phyloP scores from a whole-genome alignment of 2,113 vertebrate species.

The Anthoscopus minutus region DNA sequence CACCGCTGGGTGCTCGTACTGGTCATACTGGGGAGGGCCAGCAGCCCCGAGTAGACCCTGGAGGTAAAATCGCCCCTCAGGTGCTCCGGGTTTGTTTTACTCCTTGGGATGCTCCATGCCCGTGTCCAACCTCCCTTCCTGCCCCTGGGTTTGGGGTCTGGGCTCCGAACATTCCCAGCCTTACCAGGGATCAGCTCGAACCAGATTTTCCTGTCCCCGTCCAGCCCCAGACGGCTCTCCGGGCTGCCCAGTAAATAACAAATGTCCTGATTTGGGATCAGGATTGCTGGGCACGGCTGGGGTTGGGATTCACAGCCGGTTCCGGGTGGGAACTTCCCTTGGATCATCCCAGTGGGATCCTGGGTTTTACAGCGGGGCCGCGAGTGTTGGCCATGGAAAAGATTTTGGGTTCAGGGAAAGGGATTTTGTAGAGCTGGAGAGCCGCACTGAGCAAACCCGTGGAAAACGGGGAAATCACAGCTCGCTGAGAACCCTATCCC shows the following conservation, averaged over 20 bases:
- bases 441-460: not conserved
- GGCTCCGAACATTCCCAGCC: not conserved
- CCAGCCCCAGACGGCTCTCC: not conserved
- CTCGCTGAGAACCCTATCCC: too few species aligned
- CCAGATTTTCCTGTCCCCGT: not conserved
- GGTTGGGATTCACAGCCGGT: not conserved
- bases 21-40: not conserved
- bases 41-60: not conserved
- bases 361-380: not conserved
- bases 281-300: not conserved
- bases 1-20: not conserved
- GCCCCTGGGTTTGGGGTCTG: not conserved
- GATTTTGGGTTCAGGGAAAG: not conserved
- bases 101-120: not conserved
- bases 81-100: not conserved
- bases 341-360: fast-evolving
- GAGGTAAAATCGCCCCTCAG: not conserved
- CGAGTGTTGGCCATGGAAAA: not conserved
- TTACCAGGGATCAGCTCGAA: not conserved
- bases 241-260: not conserved
- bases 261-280: not conserved
- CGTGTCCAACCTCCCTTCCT: not conserved
- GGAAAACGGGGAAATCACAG: not conserved
- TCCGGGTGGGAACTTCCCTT: not conserved
- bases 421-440: not conserved